A percentile compares a stretch with the other conserved stretches of the same genome.
phyloP scores from a whole-genome alignment of 2,888 invertebrate genomes.

The Machimus rusticus region DNA sequence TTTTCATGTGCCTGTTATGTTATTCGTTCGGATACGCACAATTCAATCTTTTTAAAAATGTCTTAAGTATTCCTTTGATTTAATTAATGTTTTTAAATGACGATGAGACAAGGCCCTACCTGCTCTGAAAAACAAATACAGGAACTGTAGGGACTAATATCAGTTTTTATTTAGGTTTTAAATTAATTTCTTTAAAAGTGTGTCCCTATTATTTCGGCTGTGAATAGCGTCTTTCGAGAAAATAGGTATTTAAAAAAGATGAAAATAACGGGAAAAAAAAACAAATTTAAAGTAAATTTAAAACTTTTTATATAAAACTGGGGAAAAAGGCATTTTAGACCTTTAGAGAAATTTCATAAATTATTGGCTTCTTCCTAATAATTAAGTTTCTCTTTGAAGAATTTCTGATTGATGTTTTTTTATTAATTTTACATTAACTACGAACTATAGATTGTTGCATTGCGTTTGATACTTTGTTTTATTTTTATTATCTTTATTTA shows the following conservation, averaged over 20 bases:
- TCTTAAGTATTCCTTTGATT: not conserved
- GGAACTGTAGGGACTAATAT: not conserved
- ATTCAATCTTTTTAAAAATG: not conserved
- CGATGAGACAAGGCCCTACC: not conserved
- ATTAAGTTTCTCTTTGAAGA: not conserved
- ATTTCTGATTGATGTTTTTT: not conserved
- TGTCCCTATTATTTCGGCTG: slow-evolving; percentile 6
- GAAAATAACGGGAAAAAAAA: not conserved
- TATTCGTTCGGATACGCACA: not conserved
- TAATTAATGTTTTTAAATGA: not conserved
- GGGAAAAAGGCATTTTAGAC: not conserved
- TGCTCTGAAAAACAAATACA: not conserved
- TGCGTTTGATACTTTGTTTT: not conserved
- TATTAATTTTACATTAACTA: not conserved
- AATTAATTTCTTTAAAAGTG: not conserved
- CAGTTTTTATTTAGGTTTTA: not conserved
- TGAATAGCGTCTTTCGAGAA: not conserved
- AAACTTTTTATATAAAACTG: not conserved
- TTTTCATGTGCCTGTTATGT: not conserved
- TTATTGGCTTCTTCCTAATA: not conserved
- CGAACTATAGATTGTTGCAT: not conserved
- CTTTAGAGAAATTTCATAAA: not conserved
- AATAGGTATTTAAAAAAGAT: not conserved
- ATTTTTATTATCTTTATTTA: not conserved
- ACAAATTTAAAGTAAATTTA: not conserved